Percentiles rank a stretch among this genome's conserved stretches.
Conservation (phyloP, 2,797 vertebrate genomes). For the Thamnophis elegans region DNA sequence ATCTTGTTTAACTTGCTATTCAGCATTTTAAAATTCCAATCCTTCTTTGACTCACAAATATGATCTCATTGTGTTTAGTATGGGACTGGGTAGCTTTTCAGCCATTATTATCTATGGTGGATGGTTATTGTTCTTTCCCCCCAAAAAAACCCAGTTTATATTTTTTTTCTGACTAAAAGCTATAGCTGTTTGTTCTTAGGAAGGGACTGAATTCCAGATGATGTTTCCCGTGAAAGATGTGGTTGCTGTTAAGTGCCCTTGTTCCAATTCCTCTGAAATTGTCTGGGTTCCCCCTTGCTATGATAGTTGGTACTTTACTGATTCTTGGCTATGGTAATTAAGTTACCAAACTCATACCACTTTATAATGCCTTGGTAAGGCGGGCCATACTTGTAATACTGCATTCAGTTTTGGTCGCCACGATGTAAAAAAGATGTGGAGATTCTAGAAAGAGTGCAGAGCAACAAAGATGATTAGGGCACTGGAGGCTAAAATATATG, state of each 20-base stretch:
- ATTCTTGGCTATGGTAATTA: not conserved
- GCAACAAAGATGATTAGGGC: too few species aligned
- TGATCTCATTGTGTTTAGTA: not conserved
- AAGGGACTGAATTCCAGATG: not conserved
- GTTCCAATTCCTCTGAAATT: not conserved
- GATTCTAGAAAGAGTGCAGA: too few species aligned
- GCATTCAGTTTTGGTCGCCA: too few species aligned
- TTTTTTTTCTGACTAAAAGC: not conserved
- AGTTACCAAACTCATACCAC: too few species aligned
- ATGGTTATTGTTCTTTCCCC: not conserved
- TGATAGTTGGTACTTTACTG: not conserved
- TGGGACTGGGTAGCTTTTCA: not conserved
- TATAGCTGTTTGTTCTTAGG: not conserved
- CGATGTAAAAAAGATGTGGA: too few species aligned
- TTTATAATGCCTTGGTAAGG: too few species aligned
- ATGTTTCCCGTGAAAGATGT: not conserved
- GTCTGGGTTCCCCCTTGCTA: not conserved
- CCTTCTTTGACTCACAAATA: not conserved
- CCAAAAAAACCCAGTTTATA: not conserved
- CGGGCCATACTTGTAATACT: too few species aligned
- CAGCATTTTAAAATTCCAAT: not conserved
- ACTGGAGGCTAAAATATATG: too few species aligned
- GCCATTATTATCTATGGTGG: not conserved
- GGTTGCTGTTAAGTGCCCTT: conserved; percentile 3
- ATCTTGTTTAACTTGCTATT: not conserved